Evolutionary conservation across 2,888 invertebrate species (phyloP), one percentile per base, ranked within the genome.

Genomic region (Listrodromus nycthemerus): DNA sequence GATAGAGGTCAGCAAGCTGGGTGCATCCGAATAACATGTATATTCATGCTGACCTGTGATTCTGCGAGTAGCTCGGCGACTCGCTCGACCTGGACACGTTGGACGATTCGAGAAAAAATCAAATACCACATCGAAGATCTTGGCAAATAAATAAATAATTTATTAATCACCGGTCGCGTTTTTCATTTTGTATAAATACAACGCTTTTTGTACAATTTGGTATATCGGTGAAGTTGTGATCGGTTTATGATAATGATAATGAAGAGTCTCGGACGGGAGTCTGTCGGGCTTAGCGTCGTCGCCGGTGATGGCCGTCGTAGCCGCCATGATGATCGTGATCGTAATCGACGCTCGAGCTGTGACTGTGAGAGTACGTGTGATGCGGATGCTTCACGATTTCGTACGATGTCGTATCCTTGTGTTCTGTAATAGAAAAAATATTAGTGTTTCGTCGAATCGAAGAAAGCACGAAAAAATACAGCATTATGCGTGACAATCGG

Each of bases 371-470:
- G 91, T 96, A 96, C 70, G 96, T 96, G 76, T 97, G 96, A 90
- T 97, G 96, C n/a, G 97, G 97, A 93, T 97, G 96, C 92, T 97
- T 97, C 75, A 97, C 96, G 87, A 97, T 97, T 93, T 97, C 97
- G 87, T 97, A 96, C 5, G 97, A 97, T 0, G 97, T 97, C 93
- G 97, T 97, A 89, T 97, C 96, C 82, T 96, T 95, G 21, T 95
- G 95, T 85, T 96, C 96, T 70, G 95, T 4, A 30, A 16, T 16
- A 5, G 61, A 61, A 77, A 8, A 19, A 37, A 30, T 21, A 16
- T 41, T 2, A 21, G 50, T 33, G 8, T 24, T 45, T 58, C 24
- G 8, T 30, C 19, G 2, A 41, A 70, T 24, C 19, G 63, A 37
- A 21, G 19, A 16, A 50, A 50, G 0, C 2, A 19, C 10, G 16